Conservation (phyloP, 2,113 vertebrate genomes). For the Platycercus adscitus region DNA sequence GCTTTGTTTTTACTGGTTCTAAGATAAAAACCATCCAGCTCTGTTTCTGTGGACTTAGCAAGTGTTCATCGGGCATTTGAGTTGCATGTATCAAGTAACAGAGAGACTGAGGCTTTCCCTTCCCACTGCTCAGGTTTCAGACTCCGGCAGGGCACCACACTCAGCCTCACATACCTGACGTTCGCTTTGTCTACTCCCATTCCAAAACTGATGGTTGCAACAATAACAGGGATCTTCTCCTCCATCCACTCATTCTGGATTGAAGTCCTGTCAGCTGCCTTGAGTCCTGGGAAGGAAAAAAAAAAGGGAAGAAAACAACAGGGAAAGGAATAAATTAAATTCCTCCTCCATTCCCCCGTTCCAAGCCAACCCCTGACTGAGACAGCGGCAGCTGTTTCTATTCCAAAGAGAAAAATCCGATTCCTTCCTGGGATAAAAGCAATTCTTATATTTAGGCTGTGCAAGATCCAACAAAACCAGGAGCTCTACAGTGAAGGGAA, state of each 20-base stretch:
- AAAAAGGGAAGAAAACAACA: background rate
- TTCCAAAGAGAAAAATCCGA: background rate
- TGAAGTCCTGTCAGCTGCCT: conserved; percentile 84
- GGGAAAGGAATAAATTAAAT: background rate
- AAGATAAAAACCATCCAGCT: background rate
- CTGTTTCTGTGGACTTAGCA: background rate
- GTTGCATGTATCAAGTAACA: background rate
- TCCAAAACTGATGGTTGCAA: conserved; percentile 97
- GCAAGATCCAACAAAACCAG: background rate
- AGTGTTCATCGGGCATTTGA: background rate
- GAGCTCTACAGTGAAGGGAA: background rate
- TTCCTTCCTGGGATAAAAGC: background rate
- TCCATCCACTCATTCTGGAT: conserved; percentile 96
- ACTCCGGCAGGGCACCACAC: background rate
- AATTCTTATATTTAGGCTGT: background rate
- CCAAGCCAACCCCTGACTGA: background rate
- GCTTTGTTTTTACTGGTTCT: background rate
- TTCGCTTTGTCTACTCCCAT: conserved; percentile 99
- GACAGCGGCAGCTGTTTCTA: background rate
- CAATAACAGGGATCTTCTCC: conserved; percentile 90
- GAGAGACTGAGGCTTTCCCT: background rate
- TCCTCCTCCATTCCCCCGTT: background rate
- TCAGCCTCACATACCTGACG: conserved; percentile 82
- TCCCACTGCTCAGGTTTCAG: conserved; percentile 4
- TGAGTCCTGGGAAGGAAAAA: conserved; percentile 80